These are phyloP conservation scores for Lepidurus arcticus DNA, from an alignment of 1,140 invertebrate species.

Conservation along the genomic window DNA sequence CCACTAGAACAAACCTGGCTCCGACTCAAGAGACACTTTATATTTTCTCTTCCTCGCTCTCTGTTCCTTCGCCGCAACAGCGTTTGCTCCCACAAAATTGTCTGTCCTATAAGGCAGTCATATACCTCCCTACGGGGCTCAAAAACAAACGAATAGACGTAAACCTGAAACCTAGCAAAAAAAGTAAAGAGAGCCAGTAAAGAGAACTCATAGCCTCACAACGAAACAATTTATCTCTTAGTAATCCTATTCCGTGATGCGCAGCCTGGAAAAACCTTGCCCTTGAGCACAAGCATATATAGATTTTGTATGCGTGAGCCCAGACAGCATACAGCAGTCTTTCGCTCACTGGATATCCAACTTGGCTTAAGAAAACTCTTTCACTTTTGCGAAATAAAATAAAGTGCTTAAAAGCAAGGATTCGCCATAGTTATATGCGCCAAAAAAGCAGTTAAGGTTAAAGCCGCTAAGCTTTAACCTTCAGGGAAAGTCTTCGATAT, in stretches of 20 bases:
- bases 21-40: slow-evolving; percentile 6
- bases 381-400: too few relatives aligned
- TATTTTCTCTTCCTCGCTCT: neutral
- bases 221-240: neutral
- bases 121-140: neutral
- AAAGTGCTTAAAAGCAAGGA: too few relatives aligned
- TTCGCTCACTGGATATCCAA: neutral
- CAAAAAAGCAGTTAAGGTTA: too few relatives aligned
- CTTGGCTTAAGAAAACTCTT: too few relatives aligned
- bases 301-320: neutral
- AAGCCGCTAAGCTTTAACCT: too few relatives aligned
- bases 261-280: neutral
- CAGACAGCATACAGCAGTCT: neutral
- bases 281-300: neutral
- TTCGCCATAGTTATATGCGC: too few relatives aligned
- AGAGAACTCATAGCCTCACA: neutral
- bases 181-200: neutral
- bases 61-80: neutral
- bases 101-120: neutral
- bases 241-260: neutral
- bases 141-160: neutral
- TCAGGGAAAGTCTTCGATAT: too few relatives aligned
- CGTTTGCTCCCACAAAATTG: slow-evolving; percentile 15
- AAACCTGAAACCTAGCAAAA: neutral
- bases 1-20: neutral